phyloP scores from a whole-genome alignment of 2,797 vertebrate species.

The Artibeus lituratus region DNA sequence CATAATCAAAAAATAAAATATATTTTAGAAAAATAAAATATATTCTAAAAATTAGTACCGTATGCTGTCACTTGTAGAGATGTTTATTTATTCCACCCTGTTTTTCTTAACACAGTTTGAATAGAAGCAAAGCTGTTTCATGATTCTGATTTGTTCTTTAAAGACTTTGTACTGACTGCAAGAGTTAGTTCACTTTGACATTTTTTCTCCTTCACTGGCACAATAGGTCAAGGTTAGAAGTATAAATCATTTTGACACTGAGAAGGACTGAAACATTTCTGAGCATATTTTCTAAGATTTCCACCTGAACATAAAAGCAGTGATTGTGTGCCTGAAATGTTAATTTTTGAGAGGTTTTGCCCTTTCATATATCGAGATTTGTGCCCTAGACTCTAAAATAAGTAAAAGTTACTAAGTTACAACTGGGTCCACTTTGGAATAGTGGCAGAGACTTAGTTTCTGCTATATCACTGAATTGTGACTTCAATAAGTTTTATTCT shows the following conservation, averaged over 20 bases:
- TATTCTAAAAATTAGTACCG: too few species aligned
- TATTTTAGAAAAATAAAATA: too few species aligned
- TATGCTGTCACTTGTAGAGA: not conserved
- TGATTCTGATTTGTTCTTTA: not conserved
- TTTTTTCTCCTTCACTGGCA: not conserved
- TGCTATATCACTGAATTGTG: not conserved
- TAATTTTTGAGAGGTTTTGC: not conserved
- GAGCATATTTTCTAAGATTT: not conserved
- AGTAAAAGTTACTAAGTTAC: not conserved
- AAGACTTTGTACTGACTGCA: not conserved
- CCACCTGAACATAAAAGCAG: not conserved
- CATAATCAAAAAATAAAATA: too few species aligned
- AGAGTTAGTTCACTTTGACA: not conserved
- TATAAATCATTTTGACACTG: not conserved
- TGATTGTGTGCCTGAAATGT: slow-evolving; percentile 5
- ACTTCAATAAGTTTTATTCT: not conserved
- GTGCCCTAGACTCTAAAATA: not conserved
- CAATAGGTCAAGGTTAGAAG: not conserved
- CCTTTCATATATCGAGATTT: slow-evolving; percentile 17
- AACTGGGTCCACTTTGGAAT: not conserved
- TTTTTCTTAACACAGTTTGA: not conserved
- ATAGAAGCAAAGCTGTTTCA: not conserved
- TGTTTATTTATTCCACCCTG: not conserved
- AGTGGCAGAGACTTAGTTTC: not conserved
- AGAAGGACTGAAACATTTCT: not conserved